Evolutionary conservation across 2,888 invertebrate species (phyloP), one percentile per base, ranked within the genome.

Genomic region (Dryadula phaetusa): DNA sequence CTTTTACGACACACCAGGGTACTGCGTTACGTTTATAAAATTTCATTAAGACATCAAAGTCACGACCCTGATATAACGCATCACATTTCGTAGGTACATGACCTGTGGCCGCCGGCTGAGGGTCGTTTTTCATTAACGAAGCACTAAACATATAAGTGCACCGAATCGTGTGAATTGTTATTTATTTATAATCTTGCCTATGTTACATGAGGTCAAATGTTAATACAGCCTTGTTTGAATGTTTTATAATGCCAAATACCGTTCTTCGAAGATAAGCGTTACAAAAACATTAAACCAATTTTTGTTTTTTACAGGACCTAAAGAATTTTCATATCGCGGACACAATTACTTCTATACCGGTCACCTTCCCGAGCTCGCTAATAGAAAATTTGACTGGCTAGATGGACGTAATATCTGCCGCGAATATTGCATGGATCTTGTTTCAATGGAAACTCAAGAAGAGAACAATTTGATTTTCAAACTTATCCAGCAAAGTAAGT

Each of bases 401-500:
- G 98, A 98, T 79, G 98, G 97, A 28, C 95, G 98, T 79, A 98
- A 98, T 88, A 94, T 97, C 79, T 98, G 98, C 93, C 94, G 98
- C 74, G 97, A 97, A 86, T 97, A 97, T 89, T 98, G 98, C 89
- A 98, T 98, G 98, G 98, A 98, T 88, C 94, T 97, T 77, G 96
- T 98, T 56, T 97, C 97, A 20, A 93, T 98, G 86, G 98, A 98
- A 87, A 96, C 96, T 12, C 97, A 97, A 88, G 97, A 97, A 84
- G 97, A 98, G 86, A 97, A 98, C 84, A 97, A 97, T 88, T 95
- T 97, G 80, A 95, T 97, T 87, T 97, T 96, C 95, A 96, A 95
- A 87, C 94, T 97, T 49, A 97, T 97, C 75, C 97, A 97, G 87
- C 96, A 97, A 87, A 97, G 96, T 96, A 84, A 93, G 95, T 78